phyloP scores from a whole-genome alignment of 2,888 invertebrate species.

The Cerastis rubricosa region DNA sequence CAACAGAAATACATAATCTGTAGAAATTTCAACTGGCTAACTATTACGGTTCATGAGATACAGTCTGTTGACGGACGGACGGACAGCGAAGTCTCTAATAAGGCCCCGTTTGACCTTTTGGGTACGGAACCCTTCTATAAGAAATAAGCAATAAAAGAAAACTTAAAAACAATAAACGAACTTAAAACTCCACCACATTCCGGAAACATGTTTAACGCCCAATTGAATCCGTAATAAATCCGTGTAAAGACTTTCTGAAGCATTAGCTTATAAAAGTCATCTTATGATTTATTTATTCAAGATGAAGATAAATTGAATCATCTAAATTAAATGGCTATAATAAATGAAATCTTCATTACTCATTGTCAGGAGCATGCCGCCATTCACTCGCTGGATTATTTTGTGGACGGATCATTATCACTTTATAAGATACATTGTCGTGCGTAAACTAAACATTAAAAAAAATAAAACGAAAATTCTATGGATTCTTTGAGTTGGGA shows the following conservation, averaged over 20 bases:
- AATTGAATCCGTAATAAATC: slow-evolving; percentile 53
- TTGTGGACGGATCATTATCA: slow-evolving; percentile 41
- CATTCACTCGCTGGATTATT: slow-evolving; percentile 51
- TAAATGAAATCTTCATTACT: slow-evolving; percentile 68
- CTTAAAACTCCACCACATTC: neutral
- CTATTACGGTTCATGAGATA: no score
- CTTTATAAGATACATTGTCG: slow-evolving; percentile 6
- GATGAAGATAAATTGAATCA: slow-evolving; percentile 67
- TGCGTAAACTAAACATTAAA: neutral
- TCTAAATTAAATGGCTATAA: slow-evolving; percentile 64
- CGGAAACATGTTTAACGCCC: neutral
- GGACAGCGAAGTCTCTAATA: no score
- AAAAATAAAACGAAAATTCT: neutral
- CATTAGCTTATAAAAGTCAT: slow-evolving; percentile 67
- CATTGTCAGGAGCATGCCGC: slow-evolving; percentile 61
- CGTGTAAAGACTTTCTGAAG: slow-evolving; percentile 54
- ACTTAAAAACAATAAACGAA: neutral
- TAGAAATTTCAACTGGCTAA: no score
- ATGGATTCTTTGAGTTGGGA: neutral
- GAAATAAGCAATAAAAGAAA: neutral
- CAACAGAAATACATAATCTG: no score
- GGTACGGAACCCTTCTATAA: no score
- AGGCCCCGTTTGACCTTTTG: no score
- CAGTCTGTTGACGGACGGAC: no score
- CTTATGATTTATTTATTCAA: slow-evolving; percentile 67